Percentiles rank a stretch among this genome's conserved stretches.
Conservation (phyloP, 2,888 invertebrate species). For the Nesidiocoris tenuis region DNA sequence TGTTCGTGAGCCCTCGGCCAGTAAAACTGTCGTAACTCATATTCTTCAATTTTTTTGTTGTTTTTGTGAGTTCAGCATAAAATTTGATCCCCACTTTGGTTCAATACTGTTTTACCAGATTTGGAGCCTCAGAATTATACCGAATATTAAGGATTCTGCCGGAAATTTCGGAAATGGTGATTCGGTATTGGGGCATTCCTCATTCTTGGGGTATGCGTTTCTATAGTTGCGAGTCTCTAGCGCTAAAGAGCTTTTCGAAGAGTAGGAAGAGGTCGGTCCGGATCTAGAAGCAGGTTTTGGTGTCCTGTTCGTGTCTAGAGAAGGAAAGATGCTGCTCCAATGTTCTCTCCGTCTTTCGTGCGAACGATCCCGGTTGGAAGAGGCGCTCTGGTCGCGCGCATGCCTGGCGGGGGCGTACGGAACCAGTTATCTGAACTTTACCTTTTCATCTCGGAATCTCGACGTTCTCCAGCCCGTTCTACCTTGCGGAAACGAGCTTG, state of each 20-base stretch:
- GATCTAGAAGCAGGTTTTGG: not conserved
- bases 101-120: no score
- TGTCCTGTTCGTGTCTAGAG: not conserved
- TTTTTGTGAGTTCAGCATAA: no score
- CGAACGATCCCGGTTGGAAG: not conserved
- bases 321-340: not conserved
- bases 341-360: not conserved
- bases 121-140: no score
- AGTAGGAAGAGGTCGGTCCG: not conserved
- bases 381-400: not conserved
- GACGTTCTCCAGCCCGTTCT: not conserved
- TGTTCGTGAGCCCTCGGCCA: no score
- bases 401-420: slow-evolving; percentile 23
- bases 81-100: no score
- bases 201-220: no score
- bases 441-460: slow-evolving; percentile 14
- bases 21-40: no score
- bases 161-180: no score
- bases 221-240: no score
- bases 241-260: not conserved
- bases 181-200: no score
- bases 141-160: no score
- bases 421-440: slow-evolving; percentile 29
- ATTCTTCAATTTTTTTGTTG: no score
- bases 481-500: not conserved